Evolutionary conservation across 2,797 vertebrate genomes (phyloP), one percentile per base, ranked within the genome.

Genomic region (Thaleichthys pacificus): DNA sequence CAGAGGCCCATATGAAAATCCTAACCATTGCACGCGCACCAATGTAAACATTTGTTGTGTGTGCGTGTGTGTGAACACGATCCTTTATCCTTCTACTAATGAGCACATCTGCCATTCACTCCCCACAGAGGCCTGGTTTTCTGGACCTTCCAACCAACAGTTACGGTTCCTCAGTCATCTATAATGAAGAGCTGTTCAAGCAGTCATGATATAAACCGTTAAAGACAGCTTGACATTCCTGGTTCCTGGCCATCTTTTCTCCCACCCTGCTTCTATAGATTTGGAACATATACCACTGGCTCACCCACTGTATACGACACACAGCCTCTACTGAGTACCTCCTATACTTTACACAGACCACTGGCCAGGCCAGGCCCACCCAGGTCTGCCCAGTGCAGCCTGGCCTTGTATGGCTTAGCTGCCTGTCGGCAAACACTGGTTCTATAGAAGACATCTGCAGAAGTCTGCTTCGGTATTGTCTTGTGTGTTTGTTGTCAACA

Each of bases 131-230:
- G 42, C 42, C 11, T 47, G 42, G 42, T 47, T 2, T 47, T 47
- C 12, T 47, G 11, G 42, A 47, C 42, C 42, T 66, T 47, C 21
- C 14, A 47, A 24, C 35, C 35, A 32, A 32, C 17, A 63, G 61
- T 63, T 35, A 63, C 35, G 14, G 63, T 65, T 65, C 64, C 21
- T 38, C 19, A 4, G 49, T 28, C 35, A 26, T 62, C 56, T 65
- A 66, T 35, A n/a, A 72, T 26, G 28, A 65, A 14, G 65, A 72
- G 65, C 30, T 42, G 24, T 71, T 71, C 51, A 65, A 54, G 63
- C 47, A 64, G 61, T 71, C 49, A 64, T 71, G 62, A 56, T 28
- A 14, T 60, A 57, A 66, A 72, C 63, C 28, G 58, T 42, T 47
- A 26, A 72, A 72, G 26, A 38, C 35, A 66, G 35, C 24, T 56